Percentiles rank a stretch among this genome's conserved stretches.
Evolutionary conservation across 2,888 invertebrate genomes (phyloP).

Genomic region (Amphipoea oculea): DNA sequence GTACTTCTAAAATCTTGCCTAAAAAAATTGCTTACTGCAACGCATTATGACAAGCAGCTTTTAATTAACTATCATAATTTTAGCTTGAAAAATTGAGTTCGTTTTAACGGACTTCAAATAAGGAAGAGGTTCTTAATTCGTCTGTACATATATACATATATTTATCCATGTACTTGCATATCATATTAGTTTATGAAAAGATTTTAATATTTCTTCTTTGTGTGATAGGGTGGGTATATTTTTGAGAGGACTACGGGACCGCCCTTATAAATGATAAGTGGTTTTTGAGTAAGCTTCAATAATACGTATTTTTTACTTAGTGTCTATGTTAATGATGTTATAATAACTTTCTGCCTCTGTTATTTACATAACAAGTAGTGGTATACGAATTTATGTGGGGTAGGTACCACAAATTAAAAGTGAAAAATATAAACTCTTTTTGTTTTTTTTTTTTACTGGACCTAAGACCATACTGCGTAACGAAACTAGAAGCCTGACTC

Average conservation of each 20-base stretch:
- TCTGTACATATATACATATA: too few species aligned
- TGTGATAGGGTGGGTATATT: too few species aligned
- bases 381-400: too few species aligned
- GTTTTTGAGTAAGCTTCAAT: background rate
- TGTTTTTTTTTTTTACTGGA: background rate
- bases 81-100: background rate
- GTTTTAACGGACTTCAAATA: background rate
- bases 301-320: background rate
- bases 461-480: background rate
- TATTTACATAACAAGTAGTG: background rate
- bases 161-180: too few species aligned
- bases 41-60: background rate
- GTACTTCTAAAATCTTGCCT: background rate
- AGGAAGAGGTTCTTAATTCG: background rate
- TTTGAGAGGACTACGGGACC: too few species aligned
- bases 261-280: background rate
- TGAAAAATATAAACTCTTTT: too few species aligned
- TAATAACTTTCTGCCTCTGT: background rate
- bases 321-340: background rate
- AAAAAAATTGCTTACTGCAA: background rate
- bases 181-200: too few species aligned
- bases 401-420: too few species aligned
- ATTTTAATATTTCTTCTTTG: too few species aligned
- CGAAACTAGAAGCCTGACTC: background rate
- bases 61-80: background rate